phyloP scores from a whole-genome alignment of 1,140 invertebrate genomes.

The Zaprionus capensis region DNA sequence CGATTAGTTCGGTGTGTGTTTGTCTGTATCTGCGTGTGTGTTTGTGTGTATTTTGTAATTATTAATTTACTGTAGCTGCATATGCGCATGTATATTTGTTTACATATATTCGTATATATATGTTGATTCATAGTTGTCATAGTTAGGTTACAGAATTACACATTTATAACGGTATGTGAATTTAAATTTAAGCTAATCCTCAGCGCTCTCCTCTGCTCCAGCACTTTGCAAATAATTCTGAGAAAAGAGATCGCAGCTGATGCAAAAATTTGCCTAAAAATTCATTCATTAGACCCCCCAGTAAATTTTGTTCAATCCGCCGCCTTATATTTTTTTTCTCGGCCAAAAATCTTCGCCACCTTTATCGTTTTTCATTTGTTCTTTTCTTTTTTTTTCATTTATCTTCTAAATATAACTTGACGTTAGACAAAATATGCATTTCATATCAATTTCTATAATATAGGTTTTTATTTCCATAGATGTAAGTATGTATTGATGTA shows the following conservation, averaged over 20 bases:
- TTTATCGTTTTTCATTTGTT: background rate
- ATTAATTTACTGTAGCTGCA: slow-evolving; percentile 26
- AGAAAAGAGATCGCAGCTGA: slow-evolving; percentile 46
- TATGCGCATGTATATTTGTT: slow-evolving; percentile 27
- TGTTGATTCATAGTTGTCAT: slow-evolving; percentile 57
- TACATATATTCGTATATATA: slow-evolving; percentile 42
- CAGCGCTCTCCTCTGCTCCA: slow-evolving; percentile 20
- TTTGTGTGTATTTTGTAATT: slow-evolving; percentile 25
- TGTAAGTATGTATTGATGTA: slow-evolving; percentile 47
- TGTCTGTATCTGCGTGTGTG: background rate
- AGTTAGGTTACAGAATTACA: slow-evolving; percentile 65
- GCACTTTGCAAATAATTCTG: slow-evolving; percentile 45
- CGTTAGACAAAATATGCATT: slow-evolving; percentile 77
- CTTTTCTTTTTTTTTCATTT: background rate
- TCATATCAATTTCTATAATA: slow-evolving; percentile 49
- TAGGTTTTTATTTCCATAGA: slow-evolving; percentile 44
- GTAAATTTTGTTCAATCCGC: slow-evolving; percentile 53
- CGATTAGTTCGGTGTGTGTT: slow-evolving; percentile 2
- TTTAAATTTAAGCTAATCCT: slow-evolving; percentile 66
- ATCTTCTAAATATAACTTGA: slow-evolving; percentile 72
- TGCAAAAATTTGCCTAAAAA: slow-evolving; percentile 70
- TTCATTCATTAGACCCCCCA: slow-evolving; percentile 25
- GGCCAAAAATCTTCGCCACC: slow-evolving; percentile 41
- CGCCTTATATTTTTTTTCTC: slow-evolving; percentile 16
- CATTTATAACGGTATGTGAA: slow-evolving; percentile 63